A percentile compares a stretch with the other conserved stretches of the same genome.
Conservation (phyloP, 2,113 vertebrate genomes). For the Stomatorhinus ivindoensis region DNA sequence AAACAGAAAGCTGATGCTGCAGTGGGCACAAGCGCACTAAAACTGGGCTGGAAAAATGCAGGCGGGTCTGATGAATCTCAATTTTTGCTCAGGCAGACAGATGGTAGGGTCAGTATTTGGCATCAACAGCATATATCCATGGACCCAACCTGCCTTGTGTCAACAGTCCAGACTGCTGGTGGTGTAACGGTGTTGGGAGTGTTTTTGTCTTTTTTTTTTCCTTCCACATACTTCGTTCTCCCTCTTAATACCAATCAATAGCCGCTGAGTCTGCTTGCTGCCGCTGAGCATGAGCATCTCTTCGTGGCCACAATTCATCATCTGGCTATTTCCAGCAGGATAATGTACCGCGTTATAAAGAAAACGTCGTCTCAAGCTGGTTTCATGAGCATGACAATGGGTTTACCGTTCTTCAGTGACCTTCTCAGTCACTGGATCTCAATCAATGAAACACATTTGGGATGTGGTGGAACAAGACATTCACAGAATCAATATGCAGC, state of each 20-base stretch:
- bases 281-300: background rate
- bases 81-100: background rate
- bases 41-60: background rate
- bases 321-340: background rate
- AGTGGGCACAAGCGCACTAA: background rate
- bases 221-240: background rate
- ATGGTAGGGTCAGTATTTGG: background rate
- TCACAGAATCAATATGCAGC: background rate
- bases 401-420: background rate
- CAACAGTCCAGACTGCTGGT: background rate
- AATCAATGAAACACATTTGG: background rate
- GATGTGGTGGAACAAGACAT: background rate
- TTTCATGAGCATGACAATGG: background rate
- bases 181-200: background rate
- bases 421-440: background rate
- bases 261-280: background rate
- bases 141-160: background rate
- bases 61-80: background rate
- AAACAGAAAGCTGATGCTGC: background rate
- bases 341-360: background rate
- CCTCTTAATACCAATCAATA: background rate
- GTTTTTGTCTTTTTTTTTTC: background rate
- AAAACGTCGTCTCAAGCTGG: background rate
- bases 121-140: background rate
- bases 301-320: background rate